Conservation (phyloP, 1,140 invertebrate species). For the Platyura marginata region DNA sequence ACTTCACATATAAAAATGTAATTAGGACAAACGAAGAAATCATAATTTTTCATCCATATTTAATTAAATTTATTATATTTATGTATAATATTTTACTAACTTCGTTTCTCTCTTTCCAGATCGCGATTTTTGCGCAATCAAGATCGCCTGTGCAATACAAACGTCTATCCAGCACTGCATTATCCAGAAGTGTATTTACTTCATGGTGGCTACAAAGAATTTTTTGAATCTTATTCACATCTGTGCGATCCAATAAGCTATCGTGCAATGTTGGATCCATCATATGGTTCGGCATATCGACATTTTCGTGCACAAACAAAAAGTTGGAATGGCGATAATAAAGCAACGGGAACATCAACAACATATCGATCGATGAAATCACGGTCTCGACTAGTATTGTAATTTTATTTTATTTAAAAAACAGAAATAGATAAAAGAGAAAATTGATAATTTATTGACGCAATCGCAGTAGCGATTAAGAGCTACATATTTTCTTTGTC, state of each 20-base stretch:
- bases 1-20: too few relatives aligned
- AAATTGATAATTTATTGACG: too few relatives aligned
- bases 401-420: too few relatives aligned
- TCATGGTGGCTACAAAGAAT: slow-evolving; percentile 85
- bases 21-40: too few relatives aligned
- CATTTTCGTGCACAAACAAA: slow-evolving; percentile 63
- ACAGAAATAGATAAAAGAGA: too few relatives aligned
- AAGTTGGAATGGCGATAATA: slow-evolving; percentile 38
- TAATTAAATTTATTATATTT: too few relatives aligned
- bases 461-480: too few relatives aligned
- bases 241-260: slow-evolving; percentile 64
- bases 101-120: slow-evolving; percentile 26
- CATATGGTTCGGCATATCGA: slow-evolving; percentile 48
- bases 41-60: too few relatives aligned
- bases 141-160: slow-evolving; percentile 66
- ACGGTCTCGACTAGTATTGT: slow-evolving; percentile 20
- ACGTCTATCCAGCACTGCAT: slow-evolving; percentile 69
- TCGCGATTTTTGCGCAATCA: slow-evolving; percentile 64
- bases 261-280: slow-evolving; percentile 57
- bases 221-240: slow-evolving; percentile 50
- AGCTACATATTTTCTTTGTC: too few relatives aligned
- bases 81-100: too few relatives aligned
- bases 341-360: slow-evolving; percentile 10
- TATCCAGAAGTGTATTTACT: slow-evolving; percentile 93
- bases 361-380: slow-evolving; percentile 20